Conservation (phyloP, 2,113 vertebrate species). For the Embiotoca jacksoni region DNA sequence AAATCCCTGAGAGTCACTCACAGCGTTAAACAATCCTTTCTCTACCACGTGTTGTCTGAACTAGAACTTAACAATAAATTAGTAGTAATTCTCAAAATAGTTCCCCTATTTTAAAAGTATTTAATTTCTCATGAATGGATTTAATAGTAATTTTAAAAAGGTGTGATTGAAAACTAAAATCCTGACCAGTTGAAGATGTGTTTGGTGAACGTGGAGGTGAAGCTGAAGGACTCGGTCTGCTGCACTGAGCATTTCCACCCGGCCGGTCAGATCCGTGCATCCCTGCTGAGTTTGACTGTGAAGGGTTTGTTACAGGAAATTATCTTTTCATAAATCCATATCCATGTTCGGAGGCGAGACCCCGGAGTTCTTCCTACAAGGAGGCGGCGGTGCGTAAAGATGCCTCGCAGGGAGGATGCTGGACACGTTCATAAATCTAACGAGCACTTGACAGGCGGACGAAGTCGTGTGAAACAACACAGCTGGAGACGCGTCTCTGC, state of each 20-base stretch:
- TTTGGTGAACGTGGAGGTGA: too few species aligned
- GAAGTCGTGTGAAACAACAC: conserved; percentile 6
- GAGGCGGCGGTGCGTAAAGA: neutral
- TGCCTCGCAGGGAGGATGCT: neutral
- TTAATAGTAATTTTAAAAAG: neutral
- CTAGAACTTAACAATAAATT: too few species aligned
- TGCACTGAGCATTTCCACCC: neutral
- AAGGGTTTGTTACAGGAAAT: conserved; percentile 15
- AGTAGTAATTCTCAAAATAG: neutral
- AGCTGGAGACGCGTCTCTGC: neutral
- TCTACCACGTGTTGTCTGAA: too few species aligned
- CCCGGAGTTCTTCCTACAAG: neutral
- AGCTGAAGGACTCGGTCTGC: neutral
- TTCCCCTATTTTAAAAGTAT: neutral
- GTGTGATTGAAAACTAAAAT: neutral
- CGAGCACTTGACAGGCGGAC: conserved; percentile 4
- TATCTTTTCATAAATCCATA: neutral
- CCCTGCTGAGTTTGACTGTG: conserved; percentile 5
- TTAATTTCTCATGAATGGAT: neutral
- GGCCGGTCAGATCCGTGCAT: neutral
- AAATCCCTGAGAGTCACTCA: too few species aligned
- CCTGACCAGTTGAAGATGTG: too few species aligned
- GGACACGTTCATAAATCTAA: conserved; percentile 10
- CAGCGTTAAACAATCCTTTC: too few species aligned
- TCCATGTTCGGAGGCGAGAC: conserved; percentile 3